Conservation (phyloP, 2,113 vertebrate genomes). For the Aptenodytes forsteri region DNA sequence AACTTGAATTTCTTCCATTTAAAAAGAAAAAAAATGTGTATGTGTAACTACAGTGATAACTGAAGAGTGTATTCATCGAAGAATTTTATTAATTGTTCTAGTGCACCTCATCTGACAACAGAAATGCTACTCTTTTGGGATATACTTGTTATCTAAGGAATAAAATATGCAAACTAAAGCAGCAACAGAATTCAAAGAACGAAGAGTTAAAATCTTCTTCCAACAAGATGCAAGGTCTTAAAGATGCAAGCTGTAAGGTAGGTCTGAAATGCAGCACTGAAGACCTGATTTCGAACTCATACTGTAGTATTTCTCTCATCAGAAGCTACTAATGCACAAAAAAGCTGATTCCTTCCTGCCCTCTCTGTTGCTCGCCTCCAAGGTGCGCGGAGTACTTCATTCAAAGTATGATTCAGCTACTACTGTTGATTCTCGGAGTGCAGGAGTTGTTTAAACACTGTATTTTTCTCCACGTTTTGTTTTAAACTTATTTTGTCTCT, state of each 20-base stretch:
- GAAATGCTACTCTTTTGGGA: not conserved
- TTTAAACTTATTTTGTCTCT: not conserved
- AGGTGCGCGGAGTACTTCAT: not conserved
- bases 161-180: not conserved
- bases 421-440: not conserved
- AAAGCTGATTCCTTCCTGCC: not conserved
- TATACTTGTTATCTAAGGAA: not conserved
- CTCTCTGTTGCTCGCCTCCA: not conserved
- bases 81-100: not conserved
- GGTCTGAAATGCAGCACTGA: slow-evolving; percentile 7
- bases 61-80: not conserved
- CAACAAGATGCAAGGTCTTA: not conserved
- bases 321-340: slow-evolving; percentile 27
- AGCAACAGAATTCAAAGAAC: not conserved
- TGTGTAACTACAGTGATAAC: not conserved
- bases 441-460: not conserved
- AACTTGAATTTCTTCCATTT: not conserved
- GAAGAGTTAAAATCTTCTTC: slow-evolving; percentile 7
- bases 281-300: slow-evolving; percentile 26
- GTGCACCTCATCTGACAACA: not conserved
- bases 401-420: not conserved
- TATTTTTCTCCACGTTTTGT: not conserved
- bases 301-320: slow-evolving; percentile 14
- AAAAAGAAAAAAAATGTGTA: not conserved
- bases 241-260: not conserved